A percentile compares a stretch with the other conserved stretches of the same genome.
Conservation (phyloP, 1,140 invertebrate genomes). For the silkworm (Bombyx mori) region DNA sequence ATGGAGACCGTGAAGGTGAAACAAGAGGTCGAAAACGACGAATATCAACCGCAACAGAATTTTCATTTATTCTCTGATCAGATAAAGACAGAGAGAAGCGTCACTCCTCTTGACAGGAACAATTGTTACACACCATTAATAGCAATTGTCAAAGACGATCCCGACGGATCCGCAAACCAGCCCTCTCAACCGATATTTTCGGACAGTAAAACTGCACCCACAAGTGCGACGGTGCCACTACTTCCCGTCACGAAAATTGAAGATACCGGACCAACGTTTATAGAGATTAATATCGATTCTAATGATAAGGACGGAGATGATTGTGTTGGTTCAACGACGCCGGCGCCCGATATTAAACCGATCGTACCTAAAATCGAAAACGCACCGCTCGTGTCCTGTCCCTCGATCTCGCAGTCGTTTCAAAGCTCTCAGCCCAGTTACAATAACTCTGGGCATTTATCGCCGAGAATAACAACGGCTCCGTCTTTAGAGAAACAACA, state of each 20-base stretch:
- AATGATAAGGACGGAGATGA: conserved; percentile 63
- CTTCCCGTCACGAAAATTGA: conserved; percentile 50
- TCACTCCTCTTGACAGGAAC: conserved; percentile 20
- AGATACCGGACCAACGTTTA: conserved; percentile 39
- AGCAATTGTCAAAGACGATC: conserved; percentile 46
- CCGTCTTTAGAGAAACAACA: conserved; percentile 53
- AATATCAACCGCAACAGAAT: conserved; percentile 8
- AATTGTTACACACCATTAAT: conserved; percentile 38
- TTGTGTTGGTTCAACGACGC: conserved; percentile 59
- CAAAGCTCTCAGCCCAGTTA: conserved; percentile 32
- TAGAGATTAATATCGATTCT: conserved; percentile 64
- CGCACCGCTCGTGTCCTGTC: conserved; percentile 3
- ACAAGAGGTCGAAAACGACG: conserved; percentile 33
- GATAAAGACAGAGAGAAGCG: conserved; percentile 51
- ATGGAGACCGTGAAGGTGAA: conserved; percentile 47
- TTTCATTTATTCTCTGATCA: conserved; percentile 41
- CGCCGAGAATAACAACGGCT: conserved; percentile 26
- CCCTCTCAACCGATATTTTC: conserved; percentile 13
- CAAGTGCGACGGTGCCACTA: conserved; percentile 19
- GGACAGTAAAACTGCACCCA: conserved; percentile 7
- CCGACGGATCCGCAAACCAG: conserved; percentile 18
- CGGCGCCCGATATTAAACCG: conserved; percentile 53
- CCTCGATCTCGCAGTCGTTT: conserved; percentile 32
- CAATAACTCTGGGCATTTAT: conserved; percentile 18
- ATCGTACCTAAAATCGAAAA: conserved; percentile 39